A percentile compares a stretch with the other conserved stretches of the same genome.
phyloP scores from a whole-genome alignment of 1,140 invertebrate species.

The Diorhabda carinulata region DNA sequence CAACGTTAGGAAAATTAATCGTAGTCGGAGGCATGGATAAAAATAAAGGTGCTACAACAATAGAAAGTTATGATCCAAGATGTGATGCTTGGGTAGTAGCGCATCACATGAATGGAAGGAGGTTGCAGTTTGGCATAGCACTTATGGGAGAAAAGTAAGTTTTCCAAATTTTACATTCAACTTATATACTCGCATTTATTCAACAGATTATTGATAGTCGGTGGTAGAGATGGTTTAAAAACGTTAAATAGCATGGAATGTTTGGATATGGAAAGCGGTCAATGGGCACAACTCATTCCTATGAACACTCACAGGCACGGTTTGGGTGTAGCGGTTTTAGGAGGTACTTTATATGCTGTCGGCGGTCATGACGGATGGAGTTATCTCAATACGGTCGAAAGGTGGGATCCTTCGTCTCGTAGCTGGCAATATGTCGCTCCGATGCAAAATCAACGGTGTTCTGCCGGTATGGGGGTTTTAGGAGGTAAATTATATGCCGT shows the following conservation, averaged over 20 bases:
- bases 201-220: constrained; percentile 57
- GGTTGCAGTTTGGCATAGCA: constrained; percentile 87
- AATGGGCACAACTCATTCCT: constrained; percentile 75
- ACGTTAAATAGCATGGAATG: constrained; percentile 87
- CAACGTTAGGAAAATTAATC: constrained; percentile 81
- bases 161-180: not conserved
- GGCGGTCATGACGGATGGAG: constrained; percentile 96
- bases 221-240: constrained; percentile 90
- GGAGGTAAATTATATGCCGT: constrained; percentile 85
- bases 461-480: constrained; percentile 84
- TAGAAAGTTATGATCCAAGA: constrained; percentile 85
- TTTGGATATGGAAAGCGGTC: constrained; percentile 71
- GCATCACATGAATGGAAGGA: constrained; percentile 74
- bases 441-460: constrained; percentile 82
- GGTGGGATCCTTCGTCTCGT: constrained; percentile 83
- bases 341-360: constrained; percentile 87
- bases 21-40: constrained; percentile 90
- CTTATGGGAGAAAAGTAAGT: constrained; percentile 80
- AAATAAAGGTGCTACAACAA: constrained; percentile 81
- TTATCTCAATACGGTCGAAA: constrained; percentile 87
- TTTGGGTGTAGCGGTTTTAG: constrained; percentile 81
- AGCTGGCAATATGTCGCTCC: constrained; percentile 85
- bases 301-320: constrained; percentile 93
- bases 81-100: constrained; percentile 75
- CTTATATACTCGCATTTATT: not conserved